phyloP scores from a whole-genome alignment of 2,797 vertebrate species.

The Spatula versicolor region DNA sequence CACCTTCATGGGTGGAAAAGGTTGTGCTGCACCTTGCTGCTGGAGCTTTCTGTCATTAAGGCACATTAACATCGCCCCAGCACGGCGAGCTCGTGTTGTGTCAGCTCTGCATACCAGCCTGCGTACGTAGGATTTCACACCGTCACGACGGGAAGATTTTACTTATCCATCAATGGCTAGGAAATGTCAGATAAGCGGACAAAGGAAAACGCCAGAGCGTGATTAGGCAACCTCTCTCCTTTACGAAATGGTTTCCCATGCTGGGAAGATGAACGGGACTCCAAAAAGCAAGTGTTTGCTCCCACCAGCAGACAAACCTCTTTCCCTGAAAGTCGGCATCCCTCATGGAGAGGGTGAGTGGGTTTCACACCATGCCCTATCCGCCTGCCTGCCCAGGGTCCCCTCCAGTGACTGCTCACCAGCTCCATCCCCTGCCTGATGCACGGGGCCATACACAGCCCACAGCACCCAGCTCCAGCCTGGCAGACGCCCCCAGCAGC shows the following conservation, averaged over 20 bases:
- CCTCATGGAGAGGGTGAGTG: not conserved
- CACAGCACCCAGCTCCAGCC: not conserved
- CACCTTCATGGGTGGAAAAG: not conserved
- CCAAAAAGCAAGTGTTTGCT: not conserved
- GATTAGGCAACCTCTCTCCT: constrained; percentile 54
- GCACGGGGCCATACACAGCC: too few relatives aligned
- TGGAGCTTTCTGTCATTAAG: constrained; percentile 7
- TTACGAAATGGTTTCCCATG: not conserved
- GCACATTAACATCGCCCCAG: rapidly evolving
- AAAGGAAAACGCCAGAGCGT: not conserved
- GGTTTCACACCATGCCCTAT: not conserved
- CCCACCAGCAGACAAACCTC: not conserved
- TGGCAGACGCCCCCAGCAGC: not conserved
- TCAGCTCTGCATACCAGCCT: constrained; percentile 40
- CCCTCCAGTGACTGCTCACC: not conserved
- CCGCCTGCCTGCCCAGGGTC: too few relatives aligned
- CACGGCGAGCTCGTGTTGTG: not conserved
- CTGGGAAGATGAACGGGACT: constrained; percentile 15
- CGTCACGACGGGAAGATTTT: not conserved
- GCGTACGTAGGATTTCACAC: not conserved
- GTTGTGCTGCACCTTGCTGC: not conserved
- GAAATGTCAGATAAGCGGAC: constrained; percentile 36
- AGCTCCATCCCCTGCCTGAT: not conserved
- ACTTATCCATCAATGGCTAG: constrained; percentile 40
- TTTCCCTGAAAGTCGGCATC: not conserved